These are phyloP conservation scores for Ancistrus triradiatus DNA, from an alignment of 2,113 vertebrate species.

Conservation along the genomic window DNA sequence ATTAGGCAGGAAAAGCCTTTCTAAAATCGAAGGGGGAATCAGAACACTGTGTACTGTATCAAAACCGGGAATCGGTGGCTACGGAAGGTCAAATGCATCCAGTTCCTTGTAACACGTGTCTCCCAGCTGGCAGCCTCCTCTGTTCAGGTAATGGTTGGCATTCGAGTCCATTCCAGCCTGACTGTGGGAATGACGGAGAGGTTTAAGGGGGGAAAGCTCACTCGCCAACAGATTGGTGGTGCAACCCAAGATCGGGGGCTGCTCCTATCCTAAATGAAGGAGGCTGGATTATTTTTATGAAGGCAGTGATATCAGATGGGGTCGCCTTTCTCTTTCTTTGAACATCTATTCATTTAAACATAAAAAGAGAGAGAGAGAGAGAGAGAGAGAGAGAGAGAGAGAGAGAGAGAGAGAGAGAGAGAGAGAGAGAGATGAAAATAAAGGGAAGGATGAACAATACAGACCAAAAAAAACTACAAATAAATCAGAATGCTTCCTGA, in stretches of 20 bases:
- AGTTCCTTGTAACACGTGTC: slow-evolving; percentile 34
- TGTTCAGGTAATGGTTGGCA: slow-evolving; percentile 42
- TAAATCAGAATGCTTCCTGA: slow-evolving; percentile 43
- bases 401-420: neutral
- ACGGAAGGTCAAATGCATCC: slow-evolving; percentile 16
- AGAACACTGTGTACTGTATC: neutral
- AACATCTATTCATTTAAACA: slow-evolving; percentile 33
- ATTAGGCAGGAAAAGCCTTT: too few species aligned
- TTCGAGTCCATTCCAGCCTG: slow-evolving; percentile 43
- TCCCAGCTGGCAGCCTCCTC: slow-evolving; percentile 52
- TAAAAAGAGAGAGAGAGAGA: slow-evolving; percentile 24
- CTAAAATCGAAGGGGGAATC: neutral
- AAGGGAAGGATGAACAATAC: slow-evolving; percentile 16
- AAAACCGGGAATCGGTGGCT: slow-evolving; percentile 21
- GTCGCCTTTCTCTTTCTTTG: too few species aligned
- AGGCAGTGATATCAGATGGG: too few species aligned
- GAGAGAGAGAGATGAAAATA: neutral
- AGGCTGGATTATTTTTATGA: too few species aligned
- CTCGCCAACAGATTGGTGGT: too few species aligned
- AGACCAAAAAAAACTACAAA: slow-evolving; percentile 39
- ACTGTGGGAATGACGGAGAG: slow-evolving; percentile 23
- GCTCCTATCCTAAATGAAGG: too few species aligned
- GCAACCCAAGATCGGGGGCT: too few species aligned
- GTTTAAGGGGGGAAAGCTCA: too few species aligned
- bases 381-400: slow-evolving; percentile 27